Percentiles rank a stretch among this genome's conserved stretches.
These are phyloP conservation scores for Sicus ferrugineus DNA, from an alignment of 2,888 invertebrate genomes.

Conservation along the genomic window DNA sequence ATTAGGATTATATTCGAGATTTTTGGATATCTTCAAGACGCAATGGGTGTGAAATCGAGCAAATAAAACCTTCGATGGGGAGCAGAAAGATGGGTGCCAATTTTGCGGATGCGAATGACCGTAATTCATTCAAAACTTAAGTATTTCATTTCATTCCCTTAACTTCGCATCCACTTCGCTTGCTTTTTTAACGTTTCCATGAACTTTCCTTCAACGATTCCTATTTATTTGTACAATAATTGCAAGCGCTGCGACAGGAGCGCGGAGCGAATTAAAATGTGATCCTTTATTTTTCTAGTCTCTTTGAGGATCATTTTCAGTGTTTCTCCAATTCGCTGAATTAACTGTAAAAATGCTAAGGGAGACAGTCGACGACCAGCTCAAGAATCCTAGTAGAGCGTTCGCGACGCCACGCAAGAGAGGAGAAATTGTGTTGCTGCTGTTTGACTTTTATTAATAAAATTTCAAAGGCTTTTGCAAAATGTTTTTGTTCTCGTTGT, in stretches of 20 bases:
- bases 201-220: neutral
- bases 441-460: constrained; percentile 10
- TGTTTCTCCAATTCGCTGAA: constrained; percentile 34
- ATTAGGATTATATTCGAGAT: no score
- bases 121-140: no score
- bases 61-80: no score
- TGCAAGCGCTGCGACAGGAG: constrained; percentile 18
- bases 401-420: neutral
- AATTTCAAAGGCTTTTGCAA: constrained; percentile 9
- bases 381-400: neutral
- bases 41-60: no score
- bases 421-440: constrained; percentile 15
- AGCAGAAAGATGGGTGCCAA: no score
- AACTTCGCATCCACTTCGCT: no score
- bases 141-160: no score
- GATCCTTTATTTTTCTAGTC: constrained; percentile 23
- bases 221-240: constrained; percentile 36
- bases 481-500: constrained; percentile 7
- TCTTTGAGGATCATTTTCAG: constrained; percentile 25
- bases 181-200: no score
- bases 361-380: neutral
- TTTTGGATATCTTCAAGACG: no score
- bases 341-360: constrained; percentile 26
- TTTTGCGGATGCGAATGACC: no score
- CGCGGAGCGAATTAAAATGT: neutral